phyloP scores from a whole-genome alignment of 2,888 invertebrate species.

The Cryptocheilus praepositus region DNA sequence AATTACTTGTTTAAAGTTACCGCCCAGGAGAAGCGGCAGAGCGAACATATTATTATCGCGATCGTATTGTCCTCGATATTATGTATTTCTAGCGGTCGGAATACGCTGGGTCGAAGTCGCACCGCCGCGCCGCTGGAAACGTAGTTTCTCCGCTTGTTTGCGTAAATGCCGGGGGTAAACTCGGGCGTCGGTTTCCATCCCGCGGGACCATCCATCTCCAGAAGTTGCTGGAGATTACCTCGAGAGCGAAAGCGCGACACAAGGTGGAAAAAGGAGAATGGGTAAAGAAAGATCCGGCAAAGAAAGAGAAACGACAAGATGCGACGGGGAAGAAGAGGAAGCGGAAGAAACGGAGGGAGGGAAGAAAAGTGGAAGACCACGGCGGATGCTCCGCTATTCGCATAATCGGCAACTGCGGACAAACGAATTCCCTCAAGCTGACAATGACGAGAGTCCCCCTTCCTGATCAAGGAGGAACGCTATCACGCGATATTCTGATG shows the following conservation, averaged over 20 bases:
- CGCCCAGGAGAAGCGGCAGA: no score
- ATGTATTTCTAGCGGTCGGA: conserved; percentile 1
- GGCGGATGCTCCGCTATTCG: neutral
- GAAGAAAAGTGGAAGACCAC: neutral
- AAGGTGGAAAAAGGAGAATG: conserved; percentile 8
- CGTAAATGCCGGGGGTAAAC: conserved; percentile 40
- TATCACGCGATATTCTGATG: no score
- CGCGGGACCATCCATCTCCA: conserved; percentile 43
- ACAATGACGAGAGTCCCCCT: neutral
- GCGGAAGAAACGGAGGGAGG: neutral
- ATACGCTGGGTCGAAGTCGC: conserved; percentile 6
- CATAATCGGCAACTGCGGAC: neutral
- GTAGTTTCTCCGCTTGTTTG: conserved; percentile 45
- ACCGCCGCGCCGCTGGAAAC: conserved; percentile 25
- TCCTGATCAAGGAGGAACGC: neutral
- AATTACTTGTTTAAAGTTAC: no score
- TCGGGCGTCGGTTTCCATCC: conserved; percentile 41
- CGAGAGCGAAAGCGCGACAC: conserved; percentile 37
- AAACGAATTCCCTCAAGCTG: no score
- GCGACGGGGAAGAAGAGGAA: neutral
- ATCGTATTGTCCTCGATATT: conserved; percentile 11
- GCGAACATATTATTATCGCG: conserved; percentile 12
- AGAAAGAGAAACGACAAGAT: conserved; percentile 11
- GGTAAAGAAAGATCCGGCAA: conserved; percentile 17
- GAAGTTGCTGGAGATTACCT: conserved; percentile 48